These are phyloP conservation scores for Dolichallabes microphthalmus DNA, from an alignment of 2,113 vertebrate species.

Conservation along the genomic window DNA sequence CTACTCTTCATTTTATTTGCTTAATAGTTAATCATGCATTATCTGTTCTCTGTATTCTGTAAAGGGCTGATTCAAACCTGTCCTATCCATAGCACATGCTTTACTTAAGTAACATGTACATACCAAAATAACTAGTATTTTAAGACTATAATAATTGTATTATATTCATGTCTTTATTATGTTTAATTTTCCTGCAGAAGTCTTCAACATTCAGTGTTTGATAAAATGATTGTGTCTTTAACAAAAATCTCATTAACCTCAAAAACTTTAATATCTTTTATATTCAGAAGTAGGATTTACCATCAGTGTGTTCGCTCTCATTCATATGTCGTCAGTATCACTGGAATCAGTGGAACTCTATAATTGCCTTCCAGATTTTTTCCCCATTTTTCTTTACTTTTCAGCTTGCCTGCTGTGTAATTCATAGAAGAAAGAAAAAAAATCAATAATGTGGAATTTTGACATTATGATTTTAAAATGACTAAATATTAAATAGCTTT, in stretches of 20 bases:
- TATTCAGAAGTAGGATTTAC: background rate
- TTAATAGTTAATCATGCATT: background rate
- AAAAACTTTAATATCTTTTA: background rate
- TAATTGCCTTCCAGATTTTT: background rate
- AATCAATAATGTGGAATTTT: background rate
- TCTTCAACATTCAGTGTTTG: conserved; percentile 1
- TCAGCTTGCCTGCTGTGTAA: conserved; percentile 21
- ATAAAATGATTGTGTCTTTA: background rate
- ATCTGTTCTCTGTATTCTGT: background rate
- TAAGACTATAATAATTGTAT: background rate
- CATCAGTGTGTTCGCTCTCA: background rate
- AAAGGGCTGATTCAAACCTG: background rate
- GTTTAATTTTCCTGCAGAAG: background rate
- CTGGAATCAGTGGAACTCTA: background rate
- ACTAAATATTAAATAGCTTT: conserved; percentile 44
- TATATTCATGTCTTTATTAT: background rate
- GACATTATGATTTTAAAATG: conserved; percentile 34
- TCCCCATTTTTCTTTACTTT: background rate
- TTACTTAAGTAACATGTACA: background rate
- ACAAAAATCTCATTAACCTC: background rate
- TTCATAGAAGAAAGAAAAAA: background rate
- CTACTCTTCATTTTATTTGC: conserved; percentile 12
- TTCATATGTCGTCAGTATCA: background rate
- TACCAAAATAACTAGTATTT: background rate
- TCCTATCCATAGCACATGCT: background rate